Base-by-base conservation (phyloP, 2,113 vertebrate species). In the Lates calcarifer region DNA sequence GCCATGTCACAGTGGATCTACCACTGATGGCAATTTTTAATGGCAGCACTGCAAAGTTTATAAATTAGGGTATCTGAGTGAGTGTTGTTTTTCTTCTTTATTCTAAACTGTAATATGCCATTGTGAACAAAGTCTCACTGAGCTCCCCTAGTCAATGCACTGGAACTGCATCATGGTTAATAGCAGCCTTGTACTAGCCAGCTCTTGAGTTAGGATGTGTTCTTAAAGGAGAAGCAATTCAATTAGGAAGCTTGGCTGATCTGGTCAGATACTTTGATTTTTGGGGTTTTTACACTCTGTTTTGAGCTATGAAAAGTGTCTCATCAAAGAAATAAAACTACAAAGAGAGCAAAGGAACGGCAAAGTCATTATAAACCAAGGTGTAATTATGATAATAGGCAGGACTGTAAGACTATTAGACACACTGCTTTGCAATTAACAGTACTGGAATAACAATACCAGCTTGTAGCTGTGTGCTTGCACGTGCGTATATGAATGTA, bases 281-380 rank as follows among this genome's bases (percentile, higher is more conserved):
- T 70, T 71, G 24, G 22, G 24, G 22, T 45, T 67, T 55, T 71
- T 26, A n/a, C 33, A 3, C 65, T 60, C 26, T 58, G 29, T 47
- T 15, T 33, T 2, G 47, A 76, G 66, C 76, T 47, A 53, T 64
- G 45, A 77, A 65, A 68, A 72, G 29, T 62, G 20, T 24, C 49
- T 67, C 13, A 8, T 83, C 77, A 86, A 70, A 74, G 29, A 58
- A 83, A 75, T 51, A 56, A 43, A 74, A 73, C 37, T 56, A 6
- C 39, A 69, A 39, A 58, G 33, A 69, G 61, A 65, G 53, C 12
- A 56, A 67, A 68, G 31, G 51, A 26, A 73, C 73, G 24, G 55
- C 62, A 71, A 80, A 86, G 76, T 83, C 58, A 75, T 86, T 89
- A 80, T 78, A 70, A 86, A 86, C 68, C 62, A 79, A 87, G 85